Conservation (phyloP, 2,797 vertebrate genomes). For the Acanthis flammea region DNA sequence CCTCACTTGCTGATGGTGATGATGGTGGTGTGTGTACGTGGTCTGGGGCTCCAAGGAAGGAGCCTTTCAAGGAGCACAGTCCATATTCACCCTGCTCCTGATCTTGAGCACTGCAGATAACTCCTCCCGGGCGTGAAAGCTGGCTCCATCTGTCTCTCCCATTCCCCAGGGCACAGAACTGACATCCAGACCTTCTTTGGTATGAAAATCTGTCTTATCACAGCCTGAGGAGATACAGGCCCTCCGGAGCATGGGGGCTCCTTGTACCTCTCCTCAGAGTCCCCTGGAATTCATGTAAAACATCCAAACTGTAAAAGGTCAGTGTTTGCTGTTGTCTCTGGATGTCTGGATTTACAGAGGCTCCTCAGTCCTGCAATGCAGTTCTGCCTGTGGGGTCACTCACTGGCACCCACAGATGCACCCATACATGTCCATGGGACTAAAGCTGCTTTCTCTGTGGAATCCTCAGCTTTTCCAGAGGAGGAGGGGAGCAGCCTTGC, state of each 20-base stretch:
- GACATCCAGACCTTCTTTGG: conserved; percentile 59
- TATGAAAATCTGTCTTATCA: conserved; percentile 22
- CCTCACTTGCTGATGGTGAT: fast-evolving
- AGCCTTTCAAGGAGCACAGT: background rate
- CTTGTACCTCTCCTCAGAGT: background rate
- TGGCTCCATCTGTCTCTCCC: background rate
- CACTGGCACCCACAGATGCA: background rate
- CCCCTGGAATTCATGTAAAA: background rate
- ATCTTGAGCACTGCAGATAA: background rate
- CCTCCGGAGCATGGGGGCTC: background rate
- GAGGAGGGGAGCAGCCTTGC: background rate
- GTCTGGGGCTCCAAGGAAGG: background rate
- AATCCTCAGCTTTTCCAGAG: background rate
- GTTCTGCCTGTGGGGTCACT: background rate
- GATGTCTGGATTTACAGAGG: background rate
- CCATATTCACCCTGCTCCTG: background rate
- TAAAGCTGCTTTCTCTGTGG: background rate
- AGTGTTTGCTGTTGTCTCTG: background rate
- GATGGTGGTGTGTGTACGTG: background rate
- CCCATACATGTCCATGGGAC: background rate
- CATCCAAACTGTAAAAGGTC: background rate
- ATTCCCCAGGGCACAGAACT: background rate
- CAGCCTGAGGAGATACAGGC: conserved; percentile 11
- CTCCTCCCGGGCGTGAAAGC: background rate
- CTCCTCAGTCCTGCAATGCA: background rate